A percentile compares a stretch with the other conserved stretches of the same genome.
Evolutionary conservation across 2,113 vertebrate genomes (phyloP).

Genomic region (Gopherus evgoodei): DNA sequence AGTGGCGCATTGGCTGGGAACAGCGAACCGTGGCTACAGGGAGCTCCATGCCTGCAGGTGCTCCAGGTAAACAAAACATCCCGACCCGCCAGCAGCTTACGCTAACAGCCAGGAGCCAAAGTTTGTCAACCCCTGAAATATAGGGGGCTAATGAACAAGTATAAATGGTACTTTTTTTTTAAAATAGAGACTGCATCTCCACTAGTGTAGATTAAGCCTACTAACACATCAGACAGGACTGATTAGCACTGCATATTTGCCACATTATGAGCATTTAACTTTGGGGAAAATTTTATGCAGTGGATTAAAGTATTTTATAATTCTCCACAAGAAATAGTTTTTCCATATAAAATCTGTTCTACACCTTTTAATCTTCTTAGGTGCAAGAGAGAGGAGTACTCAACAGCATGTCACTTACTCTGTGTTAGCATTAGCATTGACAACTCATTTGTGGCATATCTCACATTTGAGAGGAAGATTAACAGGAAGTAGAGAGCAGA

Average conservation of each 20-base stretch:
- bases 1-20: too few species aligned
- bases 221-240: not conserved
- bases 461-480: not conserved
- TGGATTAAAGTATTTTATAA: constrained; percentile 29
- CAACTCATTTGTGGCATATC: not conserved
- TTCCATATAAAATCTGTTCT: constrained; percentile 25
- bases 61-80: too few species aligned
- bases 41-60: too few species aligned
- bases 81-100: too few species aligned
- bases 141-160: too few species aligned
- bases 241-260: not conserved
- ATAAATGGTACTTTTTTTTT: not conserved
- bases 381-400: not conserved
- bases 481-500: not conserved
- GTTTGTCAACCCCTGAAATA: too few species aligned
- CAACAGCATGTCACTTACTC: constrained; percentile 21
- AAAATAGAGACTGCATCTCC: not conserved
- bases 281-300: constrained; percentile 12
- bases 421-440: not conserved
- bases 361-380: constrained; percentile 32
- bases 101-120: too few species aligned
- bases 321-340: constrained; percentile 11
- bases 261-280: constrained; percentile 5
- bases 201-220: not conserved
- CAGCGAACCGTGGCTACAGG: too few species aligned